A percentile compares a stretch with the other conserved stretches of the same genome.
These are phyloP conservation scores for Sylvilagus bachmani DNA, from an alignment of 2,113 vertebrate species.

Conservation along the genomic window DNA sequence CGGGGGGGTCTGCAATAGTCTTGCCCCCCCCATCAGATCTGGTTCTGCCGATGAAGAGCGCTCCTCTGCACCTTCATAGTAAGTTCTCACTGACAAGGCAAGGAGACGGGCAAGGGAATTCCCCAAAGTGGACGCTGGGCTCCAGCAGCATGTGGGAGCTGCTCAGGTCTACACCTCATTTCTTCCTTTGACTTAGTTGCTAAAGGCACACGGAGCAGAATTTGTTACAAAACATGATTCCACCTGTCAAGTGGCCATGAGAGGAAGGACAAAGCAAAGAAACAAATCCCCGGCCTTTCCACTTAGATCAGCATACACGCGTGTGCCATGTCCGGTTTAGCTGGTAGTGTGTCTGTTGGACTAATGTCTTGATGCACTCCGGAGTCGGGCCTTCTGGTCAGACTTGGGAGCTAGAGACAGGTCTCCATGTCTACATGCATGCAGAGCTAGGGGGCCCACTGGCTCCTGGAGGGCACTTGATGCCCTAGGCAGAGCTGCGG, in stretches of 20 bases:
- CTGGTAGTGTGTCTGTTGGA: conserved; percentile 40
- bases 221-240: conserved; percentile 45
- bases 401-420: neutral
- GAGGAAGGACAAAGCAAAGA: conserved; percentile 58
- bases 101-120: neutral
- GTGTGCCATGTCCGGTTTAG: neutral
- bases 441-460: neutral
- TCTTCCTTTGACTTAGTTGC: conserved; percentile 27
- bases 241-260: neutral
- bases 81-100: neutral
- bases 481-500: neutral
- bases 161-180: neutral
- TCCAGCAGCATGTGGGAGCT: neutral
- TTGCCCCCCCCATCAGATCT: conserved; percentile 15
- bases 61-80: neutral
- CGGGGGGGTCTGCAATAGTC: neutral
- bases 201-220: neutral
- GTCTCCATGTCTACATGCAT: neutral
- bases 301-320: conserved; percentile 25
- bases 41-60: neutral
- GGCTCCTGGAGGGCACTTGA: fast-evolving
- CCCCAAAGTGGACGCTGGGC: neutral
- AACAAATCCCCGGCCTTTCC: conserved; percentile 21
- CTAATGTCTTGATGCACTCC: neutral
- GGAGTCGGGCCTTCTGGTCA: conserved; percentile 8